Conservation (phyloP, 2,797 vertebrate species). For the Cynodonichthys magdalenae region DNA sequence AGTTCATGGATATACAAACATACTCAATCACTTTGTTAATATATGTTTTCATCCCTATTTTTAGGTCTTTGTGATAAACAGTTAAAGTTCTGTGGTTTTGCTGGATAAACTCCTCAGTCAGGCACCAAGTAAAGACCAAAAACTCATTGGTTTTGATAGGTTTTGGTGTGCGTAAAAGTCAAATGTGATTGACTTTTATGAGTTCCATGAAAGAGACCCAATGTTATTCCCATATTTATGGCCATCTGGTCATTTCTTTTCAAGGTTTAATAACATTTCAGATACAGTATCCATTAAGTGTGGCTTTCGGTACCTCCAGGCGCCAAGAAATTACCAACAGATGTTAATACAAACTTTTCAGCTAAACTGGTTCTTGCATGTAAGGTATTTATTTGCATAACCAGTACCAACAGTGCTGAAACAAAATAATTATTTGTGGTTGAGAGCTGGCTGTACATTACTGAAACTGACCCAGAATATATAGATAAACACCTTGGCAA, state of each 20-base stretch:
- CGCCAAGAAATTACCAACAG: slow-evolving; percentile 72
- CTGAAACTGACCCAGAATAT: slow-evolving; percentile 15
- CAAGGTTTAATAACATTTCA: slow-evolving; percentile 75
- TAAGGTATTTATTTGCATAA: slow-evolving; percentile 56
- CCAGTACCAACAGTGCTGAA: slow-evolving; percentile 44
- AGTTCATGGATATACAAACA: not conserved
- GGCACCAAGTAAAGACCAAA: slow-evolving; percentile 38
- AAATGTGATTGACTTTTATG: slow-evolving; percentile 69
- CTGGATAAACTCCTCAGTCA: slow-evolving; percentile 25
- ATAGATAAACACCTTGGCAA: no score
- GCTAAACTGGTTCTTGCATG: slow-evolving; percentile 58
- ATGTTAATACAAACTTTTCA: slow-evolving; percentile 74
- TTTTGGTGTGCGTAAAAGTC: slow-evolving; percentile 61
- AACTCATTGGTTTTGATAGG: slow-evolving; percentile 50
- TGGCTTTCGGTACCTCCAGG: slow-evolving; percentile 74
- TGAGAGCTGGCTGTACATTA: slow-evolving; percentile 16
- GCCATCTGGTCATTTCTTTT: slow-evolving; percentile 67
- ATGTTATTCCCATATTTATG: slow-evolving; percentile 71
- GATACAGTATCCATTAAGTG: slow-evolving; percentile 75
- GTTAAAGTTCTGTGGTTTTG: slow-evolving; percentile 34
- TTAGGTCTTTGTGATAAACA: slow-evolving; percentile 35
- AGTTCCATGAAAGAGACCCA: slow-evolving; percentile 58
- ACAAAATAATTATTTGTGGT: slow-evolving; percentile 24
- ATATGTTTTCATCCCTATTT: slow-evolving; percentile 40
- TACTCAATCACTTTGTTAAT: slow-evolving; percentile 34